Conservation (phyloP, 1,140 invertebrate genomes). For the Telenomus remus region DNA sequence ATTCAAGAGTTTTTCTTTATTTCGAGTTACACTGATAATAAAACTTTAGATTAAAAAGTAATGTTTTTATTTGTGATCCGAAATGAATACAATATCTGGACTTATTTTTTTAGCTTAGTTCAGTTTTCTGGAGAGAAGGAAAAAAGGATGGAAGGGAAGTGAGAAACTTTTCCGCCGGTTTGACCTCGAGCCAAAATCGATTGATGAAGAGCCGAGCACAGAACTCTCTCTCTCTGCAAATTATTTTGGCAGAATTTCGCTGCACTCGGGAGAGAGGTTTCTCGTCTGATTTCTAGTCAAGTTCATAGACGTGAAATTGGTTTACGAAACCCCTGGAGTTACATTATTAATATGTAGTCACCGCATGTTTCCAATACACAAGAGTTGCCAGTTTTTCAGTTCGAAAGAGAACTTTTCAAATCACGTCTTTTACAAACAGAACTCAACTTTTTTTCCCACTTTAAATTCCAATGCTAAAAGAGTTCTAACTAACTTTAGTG, state of each 20-base stretch:
- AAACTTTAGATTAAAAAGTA: no score
- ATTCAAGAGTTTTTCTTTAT: no score
- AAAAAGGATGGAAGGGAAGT: constrained; percentile 8
- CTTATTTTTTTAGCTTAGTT: no score
- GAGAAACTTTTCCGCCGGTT: constrained; percentile 14
- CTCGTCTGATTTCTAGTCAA: constrained; percentile 20
- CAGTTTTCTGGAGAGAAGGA: neutral
- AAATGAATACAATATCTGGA: no score
- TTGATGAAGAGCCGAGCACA: constrained; percentile 25
- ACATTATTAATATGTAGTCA: constrained; percentile 10
- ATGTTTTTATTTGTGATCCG: no score
- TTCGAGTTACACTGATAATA: no score
- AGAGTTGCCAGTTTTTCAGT: no score
- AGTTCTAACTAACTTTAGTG: no score
- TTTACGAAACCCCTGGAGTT: constrained; percentile 6
- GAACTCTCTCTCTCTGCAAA: constrained; percentile 11
- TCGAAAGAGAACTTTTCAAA: no score
- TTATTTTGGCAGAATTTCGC: constrained; percentile 43
- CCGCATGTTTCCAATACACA: neutral
- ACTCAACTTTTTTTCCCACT: no score
- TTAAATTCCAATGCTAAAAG: no score
- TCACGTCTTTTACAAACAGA: no score
- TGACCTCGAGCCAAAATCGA: constrained; percentile 31
- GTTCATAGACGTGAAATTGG: constrained; percentile 16
- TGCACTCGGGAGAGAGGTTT: neutral